A percentile compares a stretch with the other conserved stretches of the same genome.
phyloP scores from a whole-genome alignment of 2,888 invertebrate species.

The Drosophila silvestris region DNA sequence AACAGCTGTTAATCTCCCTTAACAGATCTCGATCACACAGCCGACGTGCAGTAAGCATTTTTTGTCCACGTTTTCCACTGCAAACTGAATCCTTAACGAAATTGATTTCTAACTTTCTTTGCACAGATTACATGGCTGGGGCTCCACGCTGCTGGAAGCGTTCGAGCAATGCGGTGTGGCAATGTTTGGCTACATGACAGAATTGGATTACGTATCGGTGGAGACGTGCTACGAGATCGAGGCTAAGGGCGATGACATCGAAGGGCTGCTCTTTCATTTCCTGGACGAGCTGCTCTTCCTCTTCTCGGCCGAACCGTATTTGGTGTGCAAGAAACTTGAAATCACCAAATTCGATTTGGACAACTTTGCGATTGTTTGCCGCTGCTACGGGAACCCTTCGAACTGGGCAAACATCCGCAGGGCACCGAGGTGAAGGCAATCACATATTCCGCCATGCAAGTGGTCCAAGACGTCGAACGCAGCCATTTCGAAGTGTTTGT shows the following conservation, averaged over 20 bases:
- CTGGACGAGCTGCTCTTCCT: slow-evolving; percentile 97
- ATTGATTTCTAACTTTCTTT: neutral
- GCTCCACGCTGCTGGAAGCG: slow-evolving; percentile 92
- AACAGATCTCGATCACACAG: slow-evolving; percentile 98
- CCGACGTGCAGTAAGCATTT: slow-evolving; percentile 97
- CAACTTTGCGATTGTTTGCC: slow-evolving; percentile 92
- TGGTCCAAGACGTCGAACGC: slow-evolving; percentile 90
- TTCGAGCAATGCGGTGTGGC: slow-evolving; percentile 98
- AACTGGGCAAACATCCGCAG: slow-evolving; percentile 96
- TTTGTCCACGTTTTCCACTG: slow-evolving; percentile 7
- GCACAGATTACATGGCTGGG: slow-evolving; percentile 95
- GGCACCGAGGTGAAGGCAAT: slow-evolving; percentile 99
- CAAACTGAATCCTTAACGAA: neutral
- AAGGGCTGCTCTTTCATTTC: slow-evolving; percentile 95
- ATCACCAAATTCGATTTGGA: slow-evolving; percentile 94
- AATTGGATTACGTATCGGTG: slow-evolving; percentile 93
- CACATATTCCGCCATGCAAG: slow-evolving; percentile 99
- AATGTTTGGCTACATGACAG: slow-evolving; percentile 99
- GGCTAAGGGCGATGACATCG: slow-evolving; percentile 95
- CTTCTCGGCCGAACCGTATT: slow-evolving; percentile 95
- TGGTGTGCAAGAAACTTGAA: slow-evolving; percentile 94
- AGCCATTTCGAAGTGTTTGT: slow-evolving; percentile 96
- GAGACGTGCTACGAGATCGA: slow-evolving; percentile 92
- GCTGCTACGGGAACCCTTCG: slow-evolving; percentile 97
- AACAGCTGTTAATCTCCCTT: slow-evolving; percentile 15